phyloP scores from a whole-genome alignment of 2,113 vertebrate genomes.

The Eurystomus gularis region DNA sequence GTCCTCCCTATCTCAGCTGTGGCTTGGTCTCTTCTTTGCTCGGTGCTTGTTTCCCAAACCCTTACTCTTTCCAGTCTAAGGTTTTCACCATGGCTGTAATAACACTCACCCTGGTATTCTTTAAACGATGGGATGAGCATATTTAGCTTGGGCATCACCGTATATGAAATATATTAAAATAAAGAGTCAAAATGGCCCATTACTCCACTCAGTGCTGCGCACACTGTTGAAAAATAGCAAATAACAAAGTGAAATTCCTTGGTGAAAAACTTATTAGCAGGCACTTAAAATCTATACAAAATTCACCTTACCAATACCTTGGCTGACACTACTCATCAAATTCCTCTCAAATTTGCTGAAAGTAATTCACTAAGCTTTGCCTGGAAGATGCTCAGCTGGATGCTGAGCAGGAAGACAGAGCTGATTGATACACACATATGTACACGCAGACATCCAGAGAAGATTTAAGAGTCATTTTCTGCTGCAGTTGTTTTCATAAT shows the following conservation, averaged over 20 bases:
- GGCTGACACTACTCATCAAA: neutral
- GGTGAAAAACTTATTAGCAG: neutral
- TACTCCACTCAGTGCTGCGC: neutral
- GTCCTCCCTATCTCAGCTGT: neutral
- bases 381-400: neutral
- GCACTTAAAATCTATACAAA: neutral
- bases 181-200: neutral
- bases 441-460: neutral
- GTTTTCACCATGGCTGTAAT: neutral
- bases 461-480: conserved; percentile 45
- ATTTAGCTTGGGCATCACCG: neutral
- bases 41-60: neutral
- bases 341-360: neutral
- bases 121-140: neutral
- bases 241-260: neutral
- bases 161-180: neutral
- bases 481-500: conserved; percentile 47
- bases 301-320: neutral
- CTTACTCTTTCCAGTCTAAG: neutral
- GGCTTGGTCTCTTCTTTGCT: neutral
- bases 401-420: neutral
- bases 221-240: neutral
- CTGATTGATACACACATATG: neutral
- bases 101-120: neutral
- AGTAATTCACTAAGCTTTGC: neutral